These are phyloP conservation scores for Pseudorhombus dupliciocellatus DNA, from an alignment of 2,113 vertebrate species.

Conservation along the genomic window DNA sequence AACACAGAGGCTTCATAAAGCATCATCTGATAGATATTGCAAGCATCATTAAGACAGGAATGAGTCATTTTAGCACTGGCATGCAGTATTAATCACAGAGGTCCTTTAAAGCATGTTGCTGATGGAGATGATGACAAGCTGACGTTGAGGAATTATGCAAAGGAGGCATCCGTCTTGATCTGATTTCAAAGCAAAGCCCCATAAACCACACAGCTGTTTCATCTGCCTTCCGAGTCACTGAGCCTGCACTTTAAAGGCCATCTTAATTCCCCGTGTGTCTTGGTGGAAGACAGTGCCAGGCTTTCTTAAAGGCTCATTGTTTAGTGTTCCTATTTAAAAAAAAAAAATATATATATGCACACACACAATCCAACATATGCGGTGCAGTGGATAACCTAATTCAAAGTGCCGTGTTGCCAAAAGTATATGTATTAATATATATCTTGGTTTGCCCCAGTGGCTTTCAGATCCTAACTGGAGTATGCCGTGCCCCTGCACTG, in stretches of 20 bases:
- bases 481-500: constrained; percentile 9
- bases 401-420: constrained; percentile 32
- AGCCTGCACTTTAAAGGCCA: constrained; percentile 76
- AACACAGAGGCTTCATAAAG: constrained; percentile 84
- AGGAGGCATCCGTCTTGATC: constrained; percentile 89
- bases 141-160: constrained; percentile 90
- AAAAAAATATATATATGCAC: no score
- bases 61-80: constrained; percentile 86
- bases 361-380: constrained; percentile 25
- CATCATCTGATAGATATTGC: constrained; percentile 88
- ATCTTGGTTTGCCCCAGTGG: constrained; percentile 12
- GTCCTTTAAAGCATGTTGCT: constrained; percentile 86
- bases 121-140: constrained; percentile 89
- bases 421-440: constrained; percentile 30
- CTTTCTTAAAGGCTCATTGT: constrained; percentile 62
- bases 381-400: constrained; percentile 22
- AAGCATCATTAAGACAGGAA: constrained; percentile 91
- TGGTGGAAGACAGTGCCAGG: constrained; percentile 60
- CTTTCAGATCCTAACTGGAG: constrained; percentile 36
- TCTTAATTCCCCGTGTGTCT: constrained; percentile 60
- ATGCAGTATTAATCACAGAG: constrained; percentile 92
- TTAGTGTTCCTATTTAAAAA: constrained; percentile 15
- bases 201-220: constrained; percentile 87
- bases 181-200: constrained; percentile 87
- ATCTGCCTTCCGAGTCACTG: constrained; percentile 78